These are phyloP conservation scores for Pelodytes ibericus DNA, from an alignment of 2,797 vertebrate species.

Conservation along the genomic window DNA sequence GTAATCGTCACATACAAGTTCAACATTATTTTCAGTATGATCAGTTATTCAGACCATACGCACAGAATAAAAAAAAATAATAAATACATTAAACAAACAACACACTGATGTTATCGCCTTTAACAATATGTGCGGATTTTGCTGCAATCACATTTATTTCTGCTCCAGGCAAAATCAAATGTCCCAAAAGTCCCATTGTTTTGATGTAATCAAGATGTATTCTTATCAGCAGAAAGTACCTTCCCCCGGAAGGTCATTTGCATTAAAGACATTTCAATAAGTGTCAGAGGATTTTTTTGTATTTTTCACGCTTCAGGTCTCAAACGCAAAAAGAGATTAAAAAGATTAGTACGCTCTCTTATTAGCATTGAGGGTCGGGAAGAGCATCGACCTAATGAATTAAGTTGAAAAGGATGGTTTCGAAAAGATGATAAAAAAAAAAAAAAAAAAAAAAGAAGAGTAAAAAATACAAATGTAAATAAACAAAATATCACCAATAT, in stretches of 20 bases:
- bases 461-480: no score
- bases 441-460: background rate
- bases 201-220: slow-evolving; percentile 24
- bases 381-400: slow-evolving; percentile 43
- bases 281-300: slow-evolving; percentile 29
- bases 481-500: no score
- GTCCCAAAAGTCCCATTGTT: slow-evolving; percentile 7
- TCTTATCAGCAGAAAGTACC: slow-evolving; percentile 28
- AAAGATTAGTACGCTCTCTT: slow-evolving; percentile 39
- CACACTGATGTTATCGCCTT: slow-evolving; percentile 4
- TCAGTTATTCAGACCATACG: background rate
- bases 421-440: background rate
- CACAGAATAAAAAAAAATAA: background rate
- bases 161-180: slow-evolving; percentile 24
- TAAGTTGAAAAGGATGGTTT: slow-evolving; percentile 13
- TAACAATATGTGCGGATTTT: slow-evolving; percentile 29
- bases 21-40: no score
- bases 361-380: slow-evolving; percentile 38
- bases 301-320: no score
- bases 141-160: slow-evolving; percentile 39
- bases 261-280: slow-evolving; percentile 46
- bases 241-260: slow-evolving; percentile 45
- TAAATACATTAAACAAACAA: background rate
- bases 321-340: slow-evolving; percentile 39
- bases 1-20: no score